Conservation (phyloP, 2,888 invertebrate species). For the Hylaea fasciaria region DNA sequence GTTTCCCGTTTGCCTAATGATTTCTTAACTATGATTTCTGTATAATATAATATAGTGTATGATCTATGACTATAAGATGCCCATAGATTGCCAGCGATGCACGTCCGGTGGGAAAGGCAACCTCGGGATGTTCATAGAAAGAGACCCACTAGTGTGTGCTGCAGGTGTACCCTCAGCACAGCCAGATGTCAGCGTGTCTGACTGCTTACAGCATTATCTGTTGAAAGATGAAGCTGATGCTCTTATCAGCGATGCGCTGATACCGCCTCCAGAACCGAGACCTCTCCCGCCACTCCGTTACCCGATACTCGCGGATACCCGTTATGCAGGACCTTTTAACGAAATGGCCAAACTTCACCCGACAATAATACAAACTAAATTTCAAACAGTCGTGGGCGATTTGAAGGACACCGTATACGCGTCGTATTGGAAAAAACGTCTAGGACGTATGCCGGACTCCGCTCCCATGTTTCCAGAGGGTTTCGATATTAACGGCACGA, state of each 20-base stretch:
- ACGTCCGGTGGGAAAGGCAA: conserved; percentile 76
- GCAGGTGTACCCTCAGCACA: conserved; percentile 71
- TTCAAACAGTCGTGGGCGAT: conserved; percentile 65
- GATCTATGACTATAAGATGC: conserved; percentile 47
- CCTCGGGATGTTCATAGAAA: conserved; percentile 67
- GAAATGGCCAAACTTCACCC: conserved; percentile 59
- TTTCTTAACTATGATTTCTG: too few relatives aligned
- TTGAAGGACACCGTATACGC: conserved; percentile 67
- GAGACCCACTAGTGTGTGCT: conserved; percentile 68
- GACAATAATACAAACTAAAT: conserved; percentile 68
- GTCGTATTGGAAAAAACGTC: conserved; percentile 70
- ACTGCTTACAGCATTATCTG: conserved; percentile 65
- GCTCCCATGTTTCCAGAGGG: conserved; percentile 73
- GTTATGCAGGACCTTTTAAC: conserved; percentile 59
- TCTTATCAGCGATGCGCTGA: conserved; percentile 66
- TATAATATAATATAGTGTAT: too few relatives aligned
- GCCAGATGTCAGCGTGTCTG: conserved; percentile 55
- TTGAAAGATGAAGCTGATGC: conserved; percentile 73
- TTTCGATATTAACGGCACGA: conserved; percentile 59
- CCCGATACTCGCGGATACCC: conserved; percentile 60
- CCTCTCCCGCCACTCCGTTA: conserved; percentile 63
- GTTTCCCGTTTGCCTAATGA: too few relatives aligned
- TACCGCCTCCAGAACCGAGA: conserved; percentile 59
- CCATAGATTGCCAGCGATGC: conserved; percentile 61
- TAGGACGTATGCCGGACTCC: conserved; percentile 62